Evolutionary conservation across 2,888 invertebrate genomes (phyloP).

Genomic region (Tipula unca): DNA sequence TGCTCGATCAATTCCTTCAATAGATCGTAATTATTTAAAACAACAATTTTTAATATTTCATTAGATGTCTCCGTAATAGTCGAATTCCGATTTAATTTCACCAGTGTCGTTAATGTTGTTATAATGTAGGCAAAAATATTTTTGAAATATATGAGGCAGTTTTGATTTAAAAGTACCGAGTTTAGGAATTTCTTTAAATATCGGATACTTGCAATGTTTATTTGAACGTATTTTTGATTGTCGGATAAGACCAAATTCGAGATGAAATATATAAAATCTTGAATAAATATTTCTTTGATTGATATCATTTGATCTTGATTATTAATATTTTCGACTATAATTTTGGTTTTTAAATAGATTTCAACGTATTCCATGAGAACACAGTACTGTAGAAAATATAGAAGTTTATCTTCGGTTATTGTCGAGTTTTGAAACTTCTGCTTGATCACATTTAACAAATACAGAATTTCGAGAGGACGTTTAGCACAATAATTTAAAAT

Average conservation of each 20-base stretch:
- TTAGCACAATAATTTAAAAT: conserved; percentile 36
- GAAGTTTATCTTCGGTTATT: conserved; percentile 46
- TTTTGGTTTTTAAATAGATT: neutral
- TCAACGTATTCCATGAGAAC: conserved; percentile 16
- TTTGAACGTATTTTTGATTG: neutral
- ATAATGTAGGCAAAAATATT: conserved; percentile 33
- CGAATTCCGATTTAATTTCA: neutral
- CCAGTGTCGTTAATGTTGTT: neutral
- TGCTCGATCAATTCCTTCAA: conserved; percentile 44
- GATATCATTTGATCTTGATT: conserved; percentile 27
- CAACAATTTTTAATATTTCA: conserved; percentile 37
- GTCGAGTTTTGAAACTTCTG: conserved; percentile 43
- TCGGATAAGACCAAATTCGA: conserved; percentile 20
- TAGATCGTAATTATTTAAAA: conserved; percentile 36
- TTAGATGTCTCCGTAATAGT: conserved; percentile 33
- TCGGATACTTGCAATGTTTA: conserved; percentile 18
- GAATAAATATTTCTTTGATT: conserved; percentile 48
- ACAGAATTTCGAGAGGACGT: conserved; percentile 46
- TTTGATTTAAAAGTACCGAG: conserved; percentile 41
- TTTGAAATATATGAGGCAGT: conserved; percentile 44
- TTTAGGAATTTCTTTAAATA: conserved; percentile 41
- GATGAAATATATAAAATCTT: conserved; percentile 39
- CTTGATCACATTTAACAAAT: conserved; percentile 46
- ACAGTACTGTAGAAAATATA: conserved; percentile 49
- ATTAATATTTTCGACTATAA: neutral